These are phyloP conservation scores for Drosophila ohnishii DNA, from an alignment of 1,140 invertebrate species.

Conservation along the genomic window DNA sequence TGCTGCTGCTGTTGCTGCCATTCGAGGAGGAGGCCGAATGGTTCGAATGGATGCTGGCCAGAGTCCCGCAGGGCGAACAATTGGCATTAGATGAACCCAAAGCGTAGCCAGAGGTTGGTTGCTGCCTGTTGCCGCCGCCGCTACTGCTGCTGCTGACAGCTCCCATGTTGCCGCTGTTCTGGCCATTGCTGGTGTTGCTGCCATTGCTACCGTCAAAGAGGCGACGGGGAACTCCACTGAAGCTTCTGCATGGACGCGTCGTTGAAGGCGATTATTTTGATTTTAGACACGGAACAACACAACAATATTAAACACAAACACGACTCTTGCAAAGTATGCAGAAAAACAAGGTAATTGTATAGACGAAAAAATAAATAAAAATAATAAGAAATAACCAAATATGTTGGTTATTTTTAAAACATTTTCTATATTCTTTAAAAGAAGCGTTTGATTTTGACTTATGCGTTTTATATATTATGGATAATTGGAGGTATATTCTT, in stretches of 20 bases:
- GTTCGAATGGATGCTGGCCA: slow-evolving; percentile 76
- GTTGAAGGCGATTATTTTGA: slow-evolving; percentile 38
- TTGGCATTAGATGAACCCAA: slow-evolving; percentile 31
- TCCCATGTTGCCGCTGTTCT: slow-evolving; percentile 35
- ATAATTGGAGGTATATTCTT: background rate
- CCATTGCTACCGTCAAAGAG: slow-evolving; percentile 73
- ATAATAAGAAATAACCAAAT: slow-evolving; percentile 12
- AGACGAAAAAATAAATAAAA: background rate
- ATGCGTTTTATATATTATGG: slow-evolving; percentile 36
- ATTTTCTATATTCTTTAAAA: slow-evolving; percentile 8
- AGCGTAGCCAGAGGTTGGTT: slow-evolving; percentile 16
- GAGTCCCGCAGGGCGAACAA: slow-evolving; percentile 69
- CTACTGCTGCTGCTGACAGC: slow-evolving; percentile 5
- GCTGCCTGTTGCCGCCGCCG: slow-evolving; percentile 24
- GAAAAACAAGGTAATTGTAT: slow-evolving; percentile 8
- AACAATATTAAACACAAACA: slow-evolving; percentile 40
- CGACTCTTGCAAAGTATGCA: slow-evolving; percentile 47
- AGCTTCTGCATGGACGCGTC: slow-evolving; percentile 60
- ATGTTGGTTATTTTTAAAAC: slow-evolving; percentile 5
- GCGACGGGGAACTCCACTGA: slow-evolving; percentile 81
- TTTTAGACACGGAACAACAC: slow-evolving; percentile 51
- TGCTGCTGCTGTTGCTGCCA: slow-evolving; percentile 76
- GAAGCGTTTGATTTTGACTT: slow-evolving; percentile 45
- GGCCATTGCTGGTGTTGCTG: slow-evolving; percentile 32
- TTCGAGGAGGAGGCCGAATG: slow-evolving; percentile 78